Evolutionary conservation across 2,113 vertebrate genomes (phyloP), one percentile per base, ranked within the genome.

Genomic region (Marmota monax): DNA sequence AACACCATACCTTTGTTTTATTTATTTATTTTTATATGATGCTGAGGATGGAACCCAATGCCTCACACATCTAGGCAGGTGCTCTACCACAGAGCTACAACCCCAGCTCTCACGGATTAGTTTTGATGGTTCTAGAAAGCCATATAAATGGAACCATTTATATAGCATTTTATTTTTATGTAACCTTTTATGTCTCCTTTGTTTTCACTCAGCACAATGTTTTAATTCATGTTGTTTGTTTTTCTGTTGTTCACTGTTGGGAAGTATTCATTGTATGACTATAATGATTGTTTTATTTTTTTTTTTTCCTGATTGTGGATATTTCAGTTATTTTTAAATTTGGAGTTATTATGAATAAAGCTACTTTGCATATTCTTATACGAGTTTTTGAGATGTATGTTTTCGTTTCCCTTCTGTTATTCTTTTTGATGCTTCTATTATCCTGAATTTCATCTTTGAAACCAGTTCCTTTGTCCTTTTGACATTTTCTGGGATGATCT

Each of bases 401-500:
- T 70, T 88, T 74, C 25, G 23, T 58, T 82, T 92, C 45, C 74
- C 42, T 85, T 72, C 72, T 29, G 45, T 51, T 82, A 82, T 82
- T 80, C 67, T 82, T 92, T 85, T 34, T n/a, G 61, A 67, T 69
- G 32, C 48, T 85, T 45, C 16, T 51, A 17, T 69, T 37, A 45
- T 92, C 74, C 77, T 56, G 56, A 67, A 69, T 76, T 80, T 92
- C 45, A 82, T 48, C 29, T 69, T 95, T 69, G 58, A 76, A 88
- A 78, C 18, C 18, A 37, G 23, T 86, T 87, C 23, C 42, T 63
- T 18, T 80, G 53, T 79, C n/a, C n/a, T 92, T 72, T 82, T 37
- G 63, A 42, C 82, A 78, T 89, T 29, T 56, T 84, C 63, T 93
- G 34, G 61, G 32, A 78, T 65, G 69, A 84, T 23, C 42, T 74